phyloP scores from a whole-genome alignment of 1,140 invertebrate species.

The Rhizoglyphus robini region DNA sequence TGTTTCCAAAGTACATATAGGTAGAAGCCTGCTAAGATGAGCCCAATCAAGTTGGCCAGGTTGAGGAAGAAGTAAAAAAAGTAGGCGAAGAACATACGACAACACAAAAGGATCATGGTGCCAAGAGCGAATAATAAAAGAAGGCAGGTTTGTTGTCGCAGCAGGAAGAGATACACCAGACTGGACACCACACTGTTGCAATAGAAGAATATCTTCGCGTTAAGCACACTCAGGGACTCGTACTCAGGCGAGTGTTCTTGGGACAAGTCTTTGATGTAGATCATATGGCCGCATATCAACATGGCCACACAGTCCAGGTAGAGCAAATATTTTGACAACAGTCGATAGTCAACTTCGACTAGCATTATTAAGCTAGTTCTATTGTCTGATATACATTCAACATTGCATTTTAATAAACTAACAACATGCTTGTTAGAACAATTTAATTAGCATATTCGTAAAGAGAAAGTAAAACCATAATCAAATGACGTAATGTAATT shows the following conservation, averaged over 20 bases:
- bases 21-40: neutral
- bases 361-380: too few species aligned
- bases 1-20: neutral
- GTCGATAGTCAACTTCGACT: neutral
- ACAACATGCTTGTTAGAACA: too few species aligned
- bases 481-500: too few species aligned
- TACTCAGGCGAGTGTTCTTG: neutral
- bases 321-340: neutral
- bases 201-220: constrained; percentile 1
- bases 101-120: neutral
- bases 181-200: neutral
- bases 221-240: neutral
- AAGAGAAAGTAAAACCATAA: too few species aligned
- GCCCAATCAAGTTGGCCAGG: neutral
- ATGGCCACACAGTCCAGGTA: neutral
- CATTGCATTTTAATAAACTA: too few species aligned
- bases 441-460: too few species aligned
- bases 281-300: neutral
- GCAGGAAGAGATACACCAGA: neutral
- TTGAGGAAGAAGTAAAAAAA: neutral
- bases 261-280: neutral
- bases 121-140: neutral
- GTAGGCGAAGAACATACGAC: neutral
- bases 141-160: neutral
- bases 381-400: too few species aligned